These are phyloP conservation scores for Bombus polaris DNA, from an alignment of 1,140 invertebrate species.

Conservation along the genomic window DNA sequence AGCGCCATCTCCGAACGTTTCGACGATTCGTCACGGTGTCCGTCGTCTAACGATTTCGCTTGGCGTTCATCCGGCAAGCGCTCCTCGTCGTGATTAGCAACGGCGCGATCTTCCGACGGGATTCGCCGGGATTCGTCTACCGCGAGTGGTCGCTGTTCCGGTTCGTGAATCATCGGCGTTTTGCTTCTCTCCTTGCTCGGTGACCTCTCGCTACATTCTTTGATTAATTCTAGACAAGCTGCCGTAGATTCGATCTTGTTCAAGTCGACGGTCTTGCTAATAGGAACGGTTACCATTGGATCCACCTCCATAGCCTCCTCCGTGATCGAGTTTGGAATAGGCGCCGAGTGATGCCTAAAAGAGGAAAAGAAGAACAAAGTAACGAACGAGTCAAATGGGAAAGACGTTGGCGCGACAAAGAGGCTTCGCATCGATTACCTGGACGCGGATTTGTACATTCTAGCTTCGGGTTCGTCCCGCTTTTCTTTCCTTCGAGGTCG, in stretches of 20 bases:
- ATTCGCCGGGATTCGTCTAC: background rate
- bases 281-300: slow-evolving; percentile 63
- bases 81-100: background rate
- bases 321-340: slow-evolving; percentile 74
- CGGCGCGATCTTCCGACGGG: background rate
- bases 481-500: slow-evolving; percentile 78
- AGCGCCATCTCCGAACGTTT: background rate
- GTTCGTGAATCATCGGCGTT: slow-evolving; percentile 56
- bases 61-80: background rate
- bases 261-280: slow-evolving; percentile 54
- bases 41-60: background rate
- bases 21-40: background rate
- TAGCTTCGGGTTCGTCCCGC: slow-evolving; percentile 70
- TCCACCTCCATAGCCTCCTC: slow-evolving; percentile 78
- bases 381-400: background rate
- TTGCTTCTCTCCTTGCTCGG: slow-evolving; percentile 74
- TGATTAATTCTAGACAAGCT: slow-evolving; percentile 68
- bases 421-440: slow-evolving; percentile 47
- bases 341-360: slow-evolving; percentile 75
- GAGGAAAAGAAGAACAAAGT: no score
- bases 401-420: background rate
- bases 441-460: slow-evolving; percentile 68
- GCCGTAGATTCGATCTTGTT: slow-evolving; percentile 44
- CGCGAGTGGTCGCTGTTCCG: background rate
- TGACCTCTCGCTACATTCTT: slow-evolving; percentile 71